Base-by-base conservation (phyloP, 2,797 vertebrate genomes). In the Tapera naevia region DNA sequence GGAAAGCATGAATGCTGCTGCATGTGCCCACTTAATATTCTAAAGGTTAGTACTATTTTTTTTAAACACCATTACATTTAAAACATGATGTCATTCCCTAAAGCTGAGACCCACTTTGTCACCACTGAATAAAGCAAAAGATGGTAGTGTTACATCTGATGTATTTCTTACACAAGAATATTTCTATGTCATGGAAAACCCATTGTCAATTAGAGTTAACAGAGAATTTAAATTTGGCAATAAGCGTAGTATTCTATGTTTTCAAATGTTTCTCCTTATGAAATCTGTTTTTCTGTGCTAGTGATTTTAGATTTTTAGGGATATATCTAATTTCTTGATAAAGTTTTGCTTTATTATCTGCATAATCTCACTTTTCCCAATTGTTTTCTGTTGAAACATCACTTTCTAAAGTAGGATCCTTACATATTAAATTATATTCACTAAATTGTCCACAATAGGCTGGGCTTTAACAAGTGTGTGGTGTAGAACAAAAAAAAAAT, bases 331-430 rank as follows among this genome's bases (percentile, higher is more conserved):
- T 37, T 67, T 67, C 9, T 71, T 58, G 7, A 46, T 56, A 13
- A 65, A 21, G 5, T 45, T 80, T 56, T 84, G 5, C 17, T 57
- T 3, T 53, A 37, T 53, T 73, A 18, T 53, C 8, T 37, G 25
- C 6, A 56, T 48, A 10, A 73, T 73, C 64, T 74, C 12, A 51
- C 2, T 50, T 81, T 79, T 53, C 18, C 37, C 6, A 33, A n/a
- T 21, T 7, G 1, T 9, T 17, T 56, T 25, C 45, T 11, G 2
- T 14, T 64, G 17, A 13, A 89, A 85, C 0, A 0, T n/a, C 11
- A 28, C 7, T 65, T 82, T 80, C 41, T 72, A 19, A 79, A 69
- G 19, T 5, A 62, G 25, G 10, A 62, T 76, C 46, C 32, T 30
- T 35, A 65, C 4, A 10, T 28, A 41, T 10, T 64, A 37, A 82